phyloP scores from a whole-genome alignment of 2,888 invertebrate species.

The Ashinkailepas kermadecensis region DNA sequence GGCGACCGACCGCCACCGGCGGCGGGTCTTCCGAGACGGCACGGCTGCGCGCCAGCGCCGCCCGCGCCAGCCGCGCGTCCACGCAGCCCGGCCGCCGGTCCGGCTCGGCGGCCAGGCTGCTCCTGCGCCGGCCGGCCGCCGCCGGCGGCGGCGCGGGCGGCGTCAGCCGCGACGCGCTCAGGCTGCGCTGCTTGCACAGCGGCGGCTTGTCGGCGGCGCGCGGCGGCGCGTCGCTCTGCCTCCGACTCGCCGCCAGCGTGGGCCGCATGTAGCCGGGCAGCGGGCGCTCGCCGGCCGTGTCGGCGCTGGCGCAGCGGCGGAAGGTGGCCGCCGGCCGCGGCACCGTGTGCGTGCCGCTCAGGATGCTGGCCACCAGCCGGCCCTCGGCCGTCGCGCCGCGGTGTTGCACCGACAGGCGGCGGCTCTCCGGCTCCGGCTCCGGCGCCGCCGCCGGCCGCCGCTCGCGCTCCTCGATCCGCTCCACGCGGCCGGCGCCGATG shows the following conservation, averaged over 20 bases:
- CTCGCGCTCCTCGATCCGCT: slow-evolving; percentile 13
- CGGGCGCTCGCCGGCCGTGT: not conserved
- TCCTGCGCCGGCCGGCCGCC: not conserved
- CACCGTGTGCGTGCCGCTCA: slow-evolving; percentile 4
- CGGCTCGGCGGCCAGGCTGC: not conserved
- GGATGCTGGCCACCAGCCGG: not conserved
- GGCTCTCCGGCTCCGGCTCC: not conserved
- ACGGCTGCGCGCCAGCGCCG: not conserved
- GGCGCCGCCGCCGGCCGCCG: not conserved
- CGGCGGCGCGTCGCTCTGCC: not conserved
- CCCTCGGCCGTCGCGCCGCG: slow-evolving; percentile 2
- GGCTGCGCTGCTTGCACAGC: slow-evolving; percentile 2
- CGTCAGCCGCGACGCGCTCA: not conserved
- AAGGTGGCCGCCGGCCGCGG: slow-evolving; percentile 1
- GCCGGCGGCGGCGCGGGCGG: not conserved
- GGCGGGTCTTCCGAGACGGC: not conserved
- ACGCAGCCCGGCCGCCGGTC: not conserved
- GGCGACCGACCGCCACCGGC: not conserved
- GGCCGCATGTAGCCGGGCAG: slow-evolving; percentile 17
- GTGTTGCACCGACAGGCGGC: not conserved
- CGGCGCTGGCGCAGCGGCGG: not conserved
- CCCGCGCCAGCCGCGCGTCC: not conserved
- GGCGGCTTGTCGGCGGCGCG: not conserved
- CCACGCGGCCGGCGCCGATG: slow-evolving; percentile 6
- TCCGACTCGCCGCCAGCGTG: not conserved